These are phyloP conservation scores for Otus sunia DNA, from an alignment of 2,113 vertebrate species.

Conservation along the genomic window DNA sequence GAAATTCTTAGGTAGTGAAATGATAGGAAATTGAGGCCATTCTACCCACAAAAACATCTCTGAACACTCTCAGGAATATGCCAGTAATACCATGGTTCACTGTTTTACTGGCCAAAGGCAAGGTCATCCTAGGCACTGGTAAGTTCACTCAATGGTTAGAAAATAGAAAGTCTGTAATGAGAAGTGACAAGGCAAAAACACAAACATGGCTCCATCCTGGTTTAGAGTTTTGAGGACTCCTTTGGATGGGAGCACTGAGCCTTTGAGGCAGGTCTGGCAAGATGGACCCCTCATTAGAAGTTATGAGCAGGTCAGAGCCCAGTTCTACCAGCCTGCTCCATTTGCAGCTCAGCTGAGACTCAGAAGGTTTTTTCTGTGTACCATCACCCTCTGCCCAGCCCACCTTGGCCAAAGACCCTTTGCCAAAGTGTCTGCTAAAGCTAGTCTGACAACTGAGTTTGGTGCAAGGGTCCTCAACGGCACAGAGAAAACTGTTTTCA, in stretches of 20 bases:
- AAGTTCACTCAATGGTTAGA: accelerated
- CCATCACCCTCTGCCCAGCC: not conserved
- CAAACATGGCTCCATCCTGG: not conserved
- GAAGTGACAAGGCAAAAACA: not conserved
- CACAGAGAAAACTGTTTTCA: not conserved
- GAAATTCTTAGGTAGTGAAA: constrained; percentile 60
- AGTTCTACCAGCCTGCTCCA: not conserved
- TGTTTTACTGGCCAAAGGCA: not conserved
- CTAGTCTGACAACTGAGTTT: accelerated
- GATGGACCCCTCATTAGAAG: not conserved
- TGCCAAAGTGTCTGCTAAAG: too few relatives aligned
- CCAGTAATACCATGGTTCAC: not conserved
- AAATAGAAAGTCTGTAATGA: not conserved
- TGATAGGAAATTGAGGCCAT: not conserved
- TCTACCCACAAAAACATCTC: constrained; percentile 32
- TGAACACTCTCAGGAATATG: not conserved
- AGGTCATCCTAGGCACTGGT: not conserved
- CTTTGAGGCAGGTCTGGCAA: not conserved
- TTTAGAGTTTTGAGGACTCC: not conserved
- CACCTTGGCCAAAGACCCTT: not conserved
- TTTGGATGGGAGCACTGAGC: not conserved
- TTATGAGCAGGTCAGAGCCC: not conserved
- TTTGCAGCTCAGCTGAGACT: not conserved
- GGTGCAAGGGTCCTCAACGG: not conserved
- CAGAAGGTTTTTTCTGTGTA: not conserved